Percentiles rank a stretch among this genome's conserved stretches.
phyloP scores from a whole-genome alignment of 2,797 vertebrate species.

The Zalophus californianus region DNA sequence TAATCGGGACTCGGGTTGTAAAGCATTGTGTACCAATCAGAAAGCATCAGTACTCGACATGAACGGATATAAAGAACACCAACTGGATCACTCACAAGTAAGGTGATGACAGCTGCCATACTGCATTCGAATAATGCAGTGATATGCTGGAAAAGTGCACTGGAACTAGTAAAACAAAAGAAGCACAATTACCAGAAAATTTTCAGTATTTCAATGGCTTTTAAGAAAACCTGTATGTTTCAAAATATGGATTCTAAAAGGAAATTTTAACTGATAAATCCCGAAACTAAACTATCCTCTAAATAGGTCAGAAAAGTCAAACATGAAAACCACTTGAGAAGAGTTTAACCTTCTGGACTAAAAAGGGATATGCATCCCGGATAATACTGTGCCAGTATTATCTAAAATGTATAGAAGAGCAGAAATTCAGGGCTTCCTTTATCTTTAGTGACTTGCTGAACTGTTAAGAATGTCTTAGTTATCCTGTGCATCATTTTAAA shows the following conservation, averaged over 20 bases:
- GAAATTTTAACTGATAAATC: conserved; percentile 8
- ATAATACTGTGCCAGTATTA: neutral
- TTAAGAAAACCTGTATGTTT: neutral
- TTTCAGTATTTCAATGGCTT: neutral
- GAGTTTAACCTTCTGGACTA: neutral
- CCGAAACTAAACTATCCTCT: neutral
- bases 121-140: conserved; percentile 95
- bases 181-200: neutral
- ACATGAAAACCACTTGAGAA: neutral
- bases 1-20: conserved; percentile 99
- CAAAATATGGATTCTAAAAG: neutral
- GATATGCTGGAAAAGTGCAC: conserved; percentile 95
- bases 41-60: conserved; percentile 96
- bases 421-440: neutral
- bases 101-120: conserved; percentile 90
- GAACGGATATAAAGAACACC: conserved; percentile 93
- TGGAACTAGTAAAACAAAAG: conserved; percentile 89
- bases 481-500: conserved; percentile 4
- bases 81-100: conserved; percentile 94
- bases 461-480: neutral
- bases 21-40: conserved; percentile 99
- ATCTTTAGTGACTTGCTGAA: neutral
- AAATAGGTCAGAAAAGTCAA: neutral
- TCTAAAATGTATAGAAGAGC: conserved; percentile 22
- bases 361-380: neutral